Evolutionary conservation across 2,113 vertebrate genomes (phyloP).

Genomic region (human): DNA sequence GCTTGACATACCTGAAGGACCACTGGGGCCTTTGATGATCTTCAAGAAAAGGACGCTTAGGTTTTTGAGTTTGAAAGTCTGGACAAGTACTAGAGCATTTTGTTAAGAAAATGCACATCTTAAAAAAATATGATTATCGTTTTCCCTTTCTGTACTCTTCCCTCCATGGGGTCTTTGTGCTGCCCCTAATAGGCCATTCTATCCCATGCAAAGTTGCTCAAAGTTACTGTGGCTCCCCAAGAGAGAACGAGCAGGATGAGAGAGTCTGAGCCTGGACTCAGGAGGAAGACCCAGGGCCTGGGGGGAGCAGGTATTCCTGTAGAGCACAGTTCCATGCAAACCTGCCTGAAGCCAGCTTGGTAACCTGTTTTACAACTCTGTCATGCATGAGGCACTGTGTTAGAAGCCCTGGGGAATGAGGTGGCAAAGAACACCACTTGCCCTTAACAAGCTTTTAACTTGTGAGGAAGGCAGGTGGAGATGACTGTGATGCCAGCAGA

Average conservation of each 20-base stretch:
- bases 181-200: neutral
- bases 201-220: neutral
- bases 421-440: neutral
- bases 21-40: neutral
- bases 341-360: neutral
- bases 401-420: neutral
- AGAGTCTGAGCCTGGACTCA: neutral
- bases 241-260: neutral
- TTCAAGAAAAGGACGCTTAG: constrained; percentile 39
- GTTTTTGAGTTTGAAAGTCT: constrained; percentile 19
- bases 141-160: neutral
- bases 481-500: neutral
- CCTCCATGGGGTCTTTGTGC: neutral
- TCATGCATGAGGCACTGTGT: rapidly evolving
- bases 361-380: neutral
- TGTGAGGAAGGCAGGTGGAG: neutral
- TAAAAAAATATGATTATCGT: neutral
- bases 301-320: neutral
- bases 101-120: neutral
- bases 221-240: neutral
- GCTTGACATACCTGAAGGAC: neutral
- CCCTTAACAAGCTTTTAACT: neutral
- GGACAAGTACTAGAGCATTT: neutral
- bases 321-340: neutral
- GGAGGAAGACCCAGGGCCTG: neutral